Conservation (phyloP, 2,797 vertebrate genomes). For the Catharus ustulatus region DNA sequence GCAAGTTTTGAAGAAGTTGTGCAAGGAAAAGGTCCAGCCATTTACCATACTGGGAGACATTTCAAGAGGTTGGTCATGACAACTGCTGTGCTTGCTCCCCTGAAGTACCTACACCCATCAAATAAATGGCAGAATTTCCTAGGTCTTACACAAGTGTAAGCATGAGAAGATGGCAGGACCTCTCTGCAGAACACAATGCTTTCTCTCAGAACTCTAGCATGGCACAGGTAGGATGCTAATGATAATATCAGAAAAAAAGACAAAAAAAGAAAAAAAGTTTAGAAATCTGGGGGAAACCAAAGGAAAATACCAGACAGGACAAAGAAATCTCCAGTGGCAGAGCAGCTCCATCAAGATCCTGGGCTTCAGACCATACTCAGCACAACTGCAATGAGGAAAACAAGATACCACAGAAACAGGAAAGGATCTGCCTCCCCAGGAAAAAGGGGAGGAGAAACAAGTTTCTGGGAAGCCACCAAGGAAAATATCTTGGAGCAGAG, state of each 20-base stretch:
- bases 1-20: background rate
- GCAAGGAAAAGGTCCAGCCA: background rate
- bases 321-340: background rate
- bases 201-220: background rate
- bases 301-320: background rate
- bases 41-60: background rate
- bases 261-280: background rate
- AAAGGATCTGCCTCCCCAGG: background rate
- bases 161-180: background rate
- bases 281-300: background rate
- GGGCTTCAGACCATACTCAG: background rate
- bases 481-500: background rate
- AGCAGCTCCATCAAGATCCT: background rate
- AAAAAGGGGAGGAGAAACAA: background rate
- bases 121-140: background rate
- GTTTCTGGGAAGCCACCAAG: background rate
- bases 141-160: background rate
- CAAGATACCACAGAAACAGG: background rate
- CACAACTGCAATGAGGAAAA: background rate
- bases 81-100: background rate
- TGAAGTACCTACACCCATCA: background rate
- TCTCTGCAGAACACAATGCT: background rate
- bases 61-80: background rate
- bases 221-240: background rate
- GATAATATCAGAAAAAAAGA: background rate